These are phyloP conservation scores for Neosilurus mollespiculum DNA, from an alignment of 2,797 vertebrate species.

Conservation along the genomic window DNA sequence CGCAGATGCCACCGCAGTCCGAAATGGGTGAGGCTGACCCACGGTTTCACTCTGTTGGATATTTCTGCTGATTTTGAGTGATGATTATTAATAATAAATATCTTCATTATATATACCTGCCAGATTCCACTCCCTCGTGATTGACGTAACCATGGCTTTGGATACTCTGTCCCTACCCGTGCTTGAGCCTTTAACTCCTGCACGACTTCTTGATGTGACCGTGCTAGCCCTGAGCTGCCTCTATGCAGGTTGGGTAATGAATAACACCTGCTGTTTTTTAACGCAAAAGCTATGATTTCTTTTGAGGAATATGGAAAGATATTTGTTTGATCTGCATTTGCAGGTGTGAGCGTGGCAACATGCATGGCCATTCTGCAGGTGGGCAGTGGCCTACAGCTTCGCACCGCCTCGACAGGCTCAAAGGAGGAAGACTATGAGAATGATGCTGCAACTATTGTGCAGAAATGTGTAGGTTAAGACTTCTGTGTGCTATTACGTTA, in stretches of 20 bases:
- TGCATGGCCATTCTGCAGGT: constrained; percentile 99
- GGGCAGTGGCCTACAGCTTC: constrained; percentile 90
- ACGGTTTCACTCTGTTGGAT: not conserved
- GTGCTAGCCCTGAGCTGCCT: constrained; percentile 96
- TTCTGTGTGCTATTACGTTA: not conserved
- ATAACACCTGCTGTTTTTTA: not conserved
- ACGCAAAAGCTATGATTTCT: not conserved
- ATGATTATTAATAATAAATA: not conserved
- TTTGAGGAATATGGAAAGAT: not conserved
- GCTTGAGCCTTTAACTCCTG: constrained; percentile 91
- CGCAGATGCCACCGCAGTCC: constrained; percentile 95
- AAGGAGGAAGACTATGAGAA: constrained; percentile 99
- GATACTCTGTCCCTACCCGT: constrained; percentile 96
- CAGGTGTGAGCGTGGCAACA: constrained; percentile 96
- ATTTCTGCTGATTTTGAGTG: not conserved
- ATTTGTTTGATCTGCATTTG: not conserved
- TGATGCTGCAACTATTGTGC: constrained; percentile 95
- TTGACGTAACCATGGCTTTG: constrained; percentile 98
- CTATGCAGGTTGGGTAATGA: constrained; percentile 84
- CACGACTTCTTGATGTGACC: constrained; percentile 92
- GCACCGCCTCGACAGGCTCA: constrained; percentile 88
- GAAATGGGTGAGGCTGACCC: constrained; percentile 83
- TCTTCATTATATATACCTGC: not conserved
- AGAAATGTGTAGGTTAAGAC: constrained; percentile 91
- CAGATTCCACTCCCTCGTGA: constrained; percentile 97